These are phyloP conservation scores for Herpailurus yagouaroundi DNA, from an alignment of 2,113 vertebrate genomes.

Conservation along the genomic window DNA sequence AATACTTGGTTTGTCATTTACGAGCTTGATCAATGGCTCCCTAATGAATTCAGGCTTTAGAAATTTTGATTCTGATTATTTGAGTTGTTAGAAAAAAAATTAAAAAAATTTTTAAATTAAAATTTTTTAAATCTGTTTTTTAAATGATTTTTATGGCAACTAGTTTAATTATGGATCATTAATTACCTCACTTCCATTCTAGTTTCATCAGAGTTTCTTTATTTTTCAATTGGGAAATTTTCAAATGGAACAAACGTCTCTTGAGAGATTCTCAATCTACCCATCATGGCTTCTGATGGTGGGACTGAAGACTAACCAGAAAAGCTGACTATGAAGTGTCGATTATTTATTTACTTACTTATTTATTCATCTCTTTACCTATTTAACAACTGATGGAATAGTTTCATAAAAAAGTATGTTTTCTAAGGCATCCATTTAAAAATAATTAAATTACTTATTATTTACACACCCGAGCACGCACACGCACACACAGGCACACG, in stretches of 20 bases:
- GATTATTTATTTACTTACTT: not conserved
- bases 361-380: too few relatives aligned
- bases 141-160: not conserved
- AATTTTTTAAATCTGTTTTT: not conserved
- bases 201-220: not conserved
- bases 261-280: not conserved
- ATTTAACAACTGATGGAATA: not conserved
- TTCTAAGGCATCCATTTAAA: not conserved
- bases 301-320: not conserved
- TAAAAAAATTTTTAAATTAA: not conserved
- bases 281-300: not conserved
- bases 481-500: not conserved
- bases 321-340: not conserved
- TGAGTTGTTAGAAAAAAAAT: not conserved
- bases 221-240: not conserved
- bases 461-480: not conserved
- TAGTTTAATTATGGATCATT: conserved; percentile 1
- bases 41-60: not conserved
- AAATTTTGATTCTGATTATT: not conserved
- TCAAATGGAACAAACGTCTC: not conserved
- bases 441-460: not conserved
- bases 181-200: not conserved
- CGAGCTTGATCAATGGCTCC: not conserved
- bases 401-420: not conserved
- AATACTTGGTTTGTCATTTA: not conserved